Conservation (phyloP, 2,888 invertebrate genomes). For the Aphrophora alni region DNA sequence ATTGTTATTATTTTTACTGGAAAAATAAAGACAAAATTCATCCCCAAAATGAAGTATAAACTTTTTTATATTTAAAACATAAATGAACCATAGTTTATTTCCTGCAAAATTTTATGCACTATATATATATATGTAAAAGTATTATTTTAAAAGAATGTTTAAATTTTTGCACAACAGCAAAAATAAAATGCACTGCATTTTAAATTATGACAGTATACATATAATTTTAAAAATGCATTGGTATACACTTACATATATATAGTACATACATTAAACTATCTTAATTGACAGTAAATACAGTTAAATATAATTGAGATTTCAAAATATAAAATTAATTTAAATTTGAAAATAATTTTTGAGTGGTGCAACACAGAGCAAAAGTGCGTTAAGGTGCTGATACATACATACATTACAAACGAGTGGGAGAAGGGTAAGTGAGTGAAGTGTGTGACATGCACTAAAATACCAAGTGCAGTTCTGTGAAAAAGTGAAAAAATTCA, state of each 20-base stretch:
- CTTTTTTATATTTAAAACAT: too few relatives aligned
- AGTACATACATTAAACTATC: not conserved
- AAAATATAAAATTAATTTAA: not conserved
- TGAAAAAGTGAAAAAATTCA: slow-evolving; percentile 49
- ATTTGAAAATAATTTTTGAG: not conserved
- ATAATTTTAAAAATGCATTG: too few relatives aligned
- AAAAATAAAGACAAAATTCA: too few relatives aligned
- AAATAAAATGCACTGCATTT: too few relatives aligned
- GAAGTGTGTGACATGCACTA: slow-evolving; percentile 47
- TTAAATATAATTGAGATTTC: not conserved
- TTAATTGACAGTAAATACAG: not conserved
- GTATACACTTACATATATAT: not conserved
- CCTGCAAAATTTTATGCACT: not conserved
- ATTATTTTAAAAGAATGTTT: too few relatives aligned
- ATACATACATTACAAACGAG: slow-evolving; percentile 34
- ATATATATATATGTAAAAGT: not conserved
- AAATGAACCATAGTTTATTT: not conserved
- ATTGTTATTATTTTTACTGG: too few relatives aligned
- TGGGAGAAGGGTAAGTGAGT: slow-evolving; percentile 2
- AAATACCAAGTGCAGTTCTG: slow-evolving; percentile 47
- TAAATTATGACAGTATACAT: too few relatives aligned
- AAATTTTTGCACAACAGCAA: too few relatives aligned
- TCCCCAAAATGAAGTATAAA: too few relatives aligned
- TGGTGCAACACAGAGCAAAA: slow-evolving; percentile 16
- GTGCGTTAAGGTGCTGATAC: slow-evolving; percentile 29